Conservation (phyloP, 2,888 invertebrate species). For the Hymenopus coronatus region DNA sequence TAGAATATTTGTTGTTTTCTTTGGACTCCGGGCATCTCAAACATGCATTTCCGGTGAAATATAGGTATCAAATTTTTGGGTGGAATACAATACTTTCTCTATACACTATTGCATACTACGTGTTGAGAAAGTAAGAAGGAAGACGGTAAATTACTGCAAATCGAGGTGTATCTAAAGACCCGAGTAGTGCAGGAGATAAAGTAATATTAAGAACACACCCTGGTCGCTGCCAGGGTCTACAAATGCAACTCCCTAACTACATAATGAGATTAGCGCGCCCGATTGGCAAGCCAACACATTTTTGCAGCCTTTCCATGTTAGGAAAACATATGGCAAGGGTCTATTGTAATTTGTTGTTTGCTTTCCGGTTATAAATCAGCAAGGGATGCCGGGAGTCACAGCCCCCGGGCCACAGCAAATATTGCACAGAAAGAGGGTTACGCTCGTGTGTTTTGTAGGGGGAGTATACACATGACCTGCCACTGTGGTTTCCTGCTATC, state of each 20-base stretch:
- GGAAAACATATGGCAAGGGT: neutral
- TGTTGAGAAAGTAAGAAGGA: too few relatives aligned
- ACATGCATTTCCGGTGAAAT: too few relatives aligned
- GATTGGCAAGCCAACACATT: neutral
- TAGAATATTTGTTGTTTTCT: too few relatives aligned
- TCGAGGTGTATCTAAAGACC: too few relatives aligned
- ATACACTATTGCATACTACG: too few relatives aligned
- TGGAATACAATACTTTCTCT: too few relatives aligned
- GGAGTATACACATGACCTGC: neutral
- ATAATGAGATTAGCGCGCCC: neutral
- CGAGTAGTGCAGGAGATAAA: too few relatives aligned
- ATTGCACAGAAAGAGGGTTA: constrained; percentile 1
- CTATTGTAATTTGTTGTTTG: neutral
- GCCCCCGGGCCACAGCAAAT: neutral
- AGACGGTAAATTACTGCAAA: too few relatives aligned
- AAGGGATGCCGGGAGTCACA: neutral
- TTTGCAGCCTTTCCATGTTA: neutral
- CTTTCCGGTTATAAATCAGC: neutral
- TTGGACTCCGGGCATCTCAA: too few relatives aligned
- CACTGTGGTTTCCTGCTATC: neutral
- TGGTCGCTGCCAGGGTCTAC: too few relatives aligned
- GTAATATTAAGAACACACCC: too few relatives aligned
- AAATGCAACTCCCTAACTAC: neutral
- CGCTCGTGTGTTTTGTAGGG: neutral
- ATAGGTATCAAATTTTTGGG: too few relatives aligned